Base-by-base conservation (phyloP, 2,113 vertebrate genomes). In the Nothobranchius kuhntae region DNA sequence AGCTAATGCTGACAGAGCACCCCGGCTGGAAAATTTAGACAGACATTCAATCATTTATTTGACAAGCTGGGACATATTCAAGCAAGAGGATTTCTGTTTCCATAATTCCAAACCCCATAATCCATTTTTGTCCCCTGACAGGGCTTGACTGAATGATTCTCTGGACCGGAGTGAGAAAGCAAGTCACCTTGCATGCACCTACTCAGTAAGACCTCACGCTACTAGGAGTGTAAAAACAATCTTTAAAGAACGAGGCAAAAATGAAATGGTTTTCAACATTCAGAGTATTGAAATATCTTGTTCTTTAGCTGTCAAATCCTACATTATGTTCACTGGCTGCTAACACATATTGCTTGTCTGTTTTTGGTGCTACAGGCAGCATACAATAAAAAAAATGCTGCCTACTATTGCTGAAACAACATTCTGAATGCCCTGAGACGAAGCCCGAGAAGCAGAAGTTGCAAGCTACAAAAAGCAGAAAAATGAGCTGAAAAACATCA, bases 41-140 rank as follows among this genome's bases (percentile, higher is more conserved):
- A 62, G 73, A 65, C 81, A 83, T 89, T 90, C 86, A 87, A 88
- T 91, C 88, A 87, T 80, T 77, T 13, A 3, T 54, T 65, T 82
- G 81, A 85, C 81, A 77, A 68, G 61, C 74, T 61, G 68, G 79
- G 82, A 80, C 73, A 77, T 86, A 78, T 86, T 87, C 72, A 80
- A 77, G 78, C 70, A 71, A 78, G 63, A 73, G 71, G 73, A 87
- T 85, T 85, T 86, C 58, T 77, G 82, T 90, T 88, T 85, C 86
- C 75, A 81, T 89, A 82, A 89, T 87, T 85, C 65, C 75, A 59
- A 83, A 75, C 57, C 50, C 68, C 74, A 78, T 87, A 77, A 89
- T 89, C 81, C 61, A 82, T 89, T 89, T 79, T 56, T 79, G 74
- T 79, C 59, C 64, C 50, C 64, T 77, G 76, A 74, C 81, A 78